A percentile compares a stretch with the other conserved stretches of the same genome.
Conservation (phyloP, 1,140 invertebrate species). For the Radopholus similis region DNA sequence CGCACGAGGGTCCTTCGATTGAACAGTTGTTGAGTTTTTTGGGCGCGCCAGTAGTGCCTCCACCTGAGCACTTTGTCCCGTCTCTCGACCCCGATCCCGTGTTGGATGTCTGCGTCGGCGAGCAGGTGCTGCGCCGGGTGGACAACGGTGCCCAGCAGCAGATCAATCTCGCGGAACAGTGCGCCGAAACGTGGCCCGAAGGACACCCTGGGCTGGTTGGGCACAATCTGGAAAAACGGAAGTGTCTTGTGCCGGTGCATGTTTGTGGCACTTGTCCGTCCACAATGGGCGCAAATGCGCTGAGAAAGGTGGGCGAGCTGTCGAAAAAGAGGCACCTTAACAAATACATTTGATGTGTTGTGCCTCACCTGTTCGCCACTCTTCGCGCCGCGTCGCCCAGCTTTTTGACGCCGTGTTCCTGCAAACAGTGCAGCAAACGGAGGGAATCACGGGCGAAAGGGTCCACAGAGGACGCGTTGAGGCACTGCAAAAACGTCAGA, state of each 20-base stretch:
- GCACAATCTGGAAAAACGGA: slow-evolving; percentile 44
- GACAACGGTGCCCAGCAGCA: slow-evolving; percentile 87
- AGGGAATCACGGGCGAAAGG: not conserved
- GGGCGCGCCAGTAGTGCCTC: no score
- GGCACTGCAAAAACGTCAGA: not conserved
- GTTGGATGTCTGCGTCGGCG: slow-evolving; percentile 81
- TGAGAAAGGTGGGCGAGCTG: slow-evolving; percentile 63
- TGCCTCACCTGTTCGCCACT: no score
- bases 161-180: slow-evolving; percentile 65
- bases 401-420: slow-evolving; percentile 63
- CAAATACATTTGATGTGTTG: no score
- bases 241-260: not conserved
- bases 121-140: slow-evolving; percentile 83
- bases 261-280: slow-evolving; percentile 66
- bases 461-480: not conserved
- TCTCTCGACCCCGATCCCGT: slow-evolving; percentile 80
- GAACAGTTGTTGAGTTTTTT: slow-evolving; percentile 5
- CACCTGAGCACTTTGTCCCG: slow-evolving; percentile 65
- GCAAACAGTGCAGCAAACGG: not conserved
- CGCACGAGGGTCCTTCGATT: slow-evolving; percentile 72
- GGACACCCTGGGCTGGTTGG: slow-evolving; percentile 56
- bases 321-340: no score
- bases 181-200: slow-evolving; percentile 58
- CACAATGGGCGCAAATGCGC: slow-evolving; percentile 70
- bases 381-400: slow-evolving; percentile 70